Percentiles rank a stretch among this genome's conserved stretches.
These are phyloP conservation scores for Menidia menidia DNA, from an alignment of 2,797 vertebrate genomes.

Conservation along the genomic window DNA sequence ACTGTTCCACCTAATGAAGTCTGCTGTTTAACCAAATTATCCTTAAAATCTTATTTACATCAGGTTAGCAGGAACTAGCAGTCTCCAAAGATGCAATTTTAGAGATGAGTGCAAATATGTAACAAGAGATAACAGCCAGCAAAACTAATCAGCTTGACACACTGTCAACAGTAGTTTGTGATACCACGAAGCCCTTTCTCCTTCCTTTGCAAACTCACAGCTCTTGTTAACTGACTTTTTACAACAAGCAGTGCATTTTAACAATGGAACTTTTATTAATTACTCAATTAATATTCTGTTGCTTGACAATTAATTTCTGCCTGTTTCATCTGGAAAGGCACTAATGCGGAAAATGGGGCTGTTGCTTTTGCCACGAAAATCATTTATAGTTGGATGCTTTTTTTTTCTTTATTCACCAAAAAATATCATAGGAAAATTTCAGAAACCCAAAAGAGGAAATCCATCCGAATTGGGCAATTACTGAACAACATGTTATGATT, in stretches of 20 bases:
- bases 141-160: constrained; percentile 51
- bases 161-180: constrained; percentile 40
- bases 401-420: neutral
- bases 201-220: constrained; percentile 48
- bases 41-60: constrained; percentile 35
- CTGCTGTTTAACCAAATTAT: constrained; percentile 27
- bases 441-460: neutral
- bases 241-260: constrained; percentile 50
- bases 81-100: constrained; percentile 32
- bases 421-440: neutral
- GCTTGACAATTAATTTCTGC: constrained; percentile 68
- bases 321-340: constrained; percentile 55
- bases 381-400: constrained; percentile 1
- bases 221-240: constrained; percentile 64
- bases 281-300: constrained; percentile 70
- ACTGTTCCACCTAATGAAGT: constrained; percentile 13
- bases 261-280: constrained; percentile 64
- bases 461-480: too few species aligned
- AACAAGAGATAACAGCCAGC: constrained; percentile 52
- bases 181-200: constrained; percentile 22
- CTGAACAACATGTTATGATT: too few species aligned
- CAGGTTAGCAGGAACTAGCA: constrained; percentile 26
- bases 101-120: constrained; percentile 55
- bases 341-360: constrained; percentile 49
- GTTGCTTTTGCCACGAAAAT: constrained; percentile 15